Conservation (phyloP, 2,888 invertebrate genomes). For the Hartigia nigra region DNA sequence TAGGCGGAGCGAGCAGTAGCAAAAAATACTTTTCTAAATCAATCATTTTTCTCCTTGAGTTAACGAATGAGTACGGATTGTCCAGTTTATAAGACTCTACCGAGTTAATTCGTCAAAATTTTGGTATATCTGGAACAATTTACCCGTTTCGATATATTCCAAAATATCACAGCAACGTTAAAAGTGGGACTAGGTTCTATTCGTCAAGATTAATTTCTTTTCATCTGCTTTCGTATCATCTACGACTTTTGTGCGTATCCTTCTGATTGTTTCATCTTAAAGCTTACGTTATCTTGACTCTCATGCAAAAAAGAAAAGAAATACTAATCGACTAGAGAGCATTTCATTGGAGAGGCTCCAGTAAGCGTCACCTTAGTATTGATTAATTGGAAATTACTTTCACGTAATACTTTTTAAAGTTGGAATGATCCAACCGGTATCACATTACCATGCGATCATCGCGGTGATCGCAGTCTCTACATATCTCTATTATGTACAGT, state of each 20-base stretch:
- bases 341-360: background rate
- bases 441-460: background rate
- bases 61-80: background rate
- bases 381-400: background rate
- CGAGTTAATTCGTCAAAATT: background rate
- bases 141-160: background rate
- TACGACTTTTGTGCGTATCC: background rate
- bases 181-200: background rate
- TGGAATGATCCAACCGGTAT: background rate
- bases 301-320: conserved; percentile 18
- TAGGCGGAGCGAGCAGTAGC: background rate
- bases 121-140: background rate
- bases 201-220: background rate
- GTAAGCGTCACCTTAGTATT: background rate
- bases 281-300: background rate
- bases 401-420: background rate
- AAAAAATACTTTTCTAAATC: background rate
- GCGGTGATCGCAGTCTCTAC: background rate
- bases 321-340: conserved; percentile 48
- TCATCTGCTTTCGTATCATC: background rate
- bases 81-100: background rate
- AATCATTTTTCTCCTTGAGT: background rate
- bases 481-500: background rate
- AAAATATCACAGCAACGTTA: conserved; percentile 12
- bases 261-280: background rate